A percentile compares a stretch with the other conserved stretches of the same genome.
phyloP scores from a whole-genome alignment of 1,140 invertebrate species.

The Aricia agestis region DNA sequence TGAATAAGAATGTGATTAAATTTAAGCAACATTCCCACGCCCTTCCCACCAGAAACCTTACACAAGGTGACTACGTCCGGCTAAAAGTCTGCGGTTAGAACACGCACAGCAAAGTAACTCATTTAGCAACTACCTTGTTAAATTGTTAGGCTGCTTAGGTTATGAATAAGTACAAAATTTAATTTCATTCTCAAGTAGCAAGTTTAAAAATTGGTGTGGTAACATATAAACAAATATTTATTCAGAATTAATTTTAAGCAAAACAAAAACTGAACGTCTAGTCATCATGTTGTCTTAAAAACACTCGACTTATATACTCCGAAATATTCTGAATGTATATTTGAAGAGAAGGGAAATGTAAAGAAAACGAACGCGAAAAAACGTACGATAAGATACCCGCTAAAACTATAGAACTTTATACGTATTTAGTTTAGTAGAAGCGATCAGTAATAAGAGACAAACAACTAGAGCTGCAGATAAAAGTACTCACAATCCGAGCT shows the following conservation, averaged over 20 bases:
- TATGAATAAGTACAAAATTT: too few relatives aligned
- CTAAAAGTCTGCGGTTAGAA: not conserved
- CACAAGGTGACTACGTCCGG: constrained; percentile 7
- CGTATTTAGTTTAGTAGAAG: constrained; percentile 18
- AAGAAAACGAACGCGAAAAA: not conserved
- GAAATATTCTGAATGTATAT: not conserved
- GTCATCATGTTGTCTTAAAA: too few relatives aligned
- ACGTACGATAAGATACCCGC: not conserved
- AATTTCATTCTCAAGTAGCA: too few relatives aligned
- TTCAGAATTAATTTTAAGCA: too few relatives aligned
- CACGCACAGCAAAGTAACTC: not conserved
- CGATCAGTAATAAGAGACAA: constrained; percentile 33
- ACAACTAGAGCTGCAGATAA: constrained; percentile 50
- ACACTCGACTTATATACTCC: too few relatives aligned
- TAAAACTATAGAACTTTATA: not conserved
- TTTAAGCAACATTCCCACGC: constrained; percentile 7
- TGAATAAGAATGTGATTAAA: not conserved
- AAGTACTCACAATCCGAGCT: constrained; percentile 38
- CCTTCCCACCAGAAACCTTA: constrained; percentile 10
- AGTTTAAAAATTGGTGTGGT: too few relatives aligned
- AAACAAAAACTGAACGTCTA: too few relatives aligned
- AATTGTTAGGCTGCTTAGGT: too few relatives aligned
- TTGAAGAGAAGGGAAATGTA: not conserved
- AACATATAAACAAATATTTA: too few relatives aligned
- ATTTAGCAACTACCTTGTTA: not conserved